Evolutionary conservation across 2,113 vertebrate genomes (phyloP).

Genomic region (Podarcis cretensis): DNA sequence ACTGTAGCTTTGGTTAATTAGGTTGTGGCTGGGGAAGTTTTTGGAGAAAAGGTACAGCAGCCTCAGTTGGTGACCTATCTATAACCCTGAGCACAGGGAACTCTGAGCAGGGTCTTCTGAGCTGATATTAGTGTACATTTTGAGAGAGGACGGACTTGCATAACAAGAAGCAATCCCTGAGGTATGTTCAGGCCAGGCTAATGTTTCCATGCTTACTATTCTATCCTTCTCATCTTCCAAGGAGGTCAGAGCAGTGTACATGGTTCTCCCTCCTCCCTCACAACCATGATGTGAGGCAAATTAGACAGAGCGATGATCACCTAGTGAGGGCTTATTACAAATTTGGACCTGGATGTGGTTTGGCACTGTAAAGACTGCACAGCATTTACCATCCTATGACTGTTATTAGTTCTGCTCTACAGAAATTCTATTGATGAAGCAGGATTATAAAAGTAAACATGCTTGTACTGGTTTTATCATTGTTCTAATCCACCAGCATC

Average conservation of each 20-base stretch:
- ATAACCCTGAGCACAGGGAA: not conserved
- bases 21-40: not conserved
- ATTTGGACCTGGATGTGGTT: not conserved
- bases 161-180: not conserved
- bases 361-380: not conserved
- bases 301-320: not conserved
- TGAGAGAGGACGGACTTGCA: not conserved
- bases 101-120: not conserved
- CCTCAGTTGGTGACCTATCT: not conserved
- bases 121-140: not conserved
- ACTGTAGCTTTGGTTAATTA: too few species aligned
- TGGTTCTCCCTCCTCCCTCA: not conserved
- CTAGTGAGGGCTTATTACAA: too few species aligned
- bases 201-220: not conserved
- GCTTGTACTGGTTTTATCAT: not conserved
- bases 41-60: not conserved
- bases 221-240: not conserved
- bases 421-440: not conserved
- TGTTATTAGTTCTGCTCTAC: not conserved
- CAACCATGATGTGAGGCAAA: not conserved
- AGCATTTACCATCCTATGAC: not conserved
- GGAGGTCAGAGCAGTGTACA: not conserved
- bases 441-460: not conserved
- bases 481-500: not conserved
- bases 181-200: not conserved